Evolutionary conservation across 2,113 vertebrate genomes (phyloP).

Genomic region (Platysternon megacephalum): DNA sequence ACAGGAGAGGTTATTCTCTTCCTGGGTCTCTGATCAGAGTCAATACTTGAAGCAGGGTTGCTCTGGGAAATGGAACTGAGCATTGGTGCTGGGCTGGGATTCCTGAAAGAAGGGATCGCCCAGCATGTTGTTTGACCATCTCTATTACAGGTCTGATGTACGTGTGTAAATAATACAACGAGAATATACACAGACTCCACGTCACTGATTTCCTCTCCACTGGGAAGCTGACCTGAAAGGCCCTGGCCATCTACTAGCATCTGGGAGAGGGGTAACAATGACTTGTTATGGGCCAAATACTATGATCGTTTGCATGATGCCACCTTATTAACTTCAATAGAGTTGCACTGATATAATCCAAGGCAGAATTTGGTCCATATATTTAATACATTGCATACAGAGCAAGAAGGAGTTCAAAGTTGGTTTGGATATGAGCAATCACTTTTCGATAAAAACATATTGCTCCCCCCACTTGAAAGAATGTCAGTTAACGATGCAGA

Average conservation of each 20-base stretch:
- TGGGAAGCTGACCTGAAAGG: conserved; percentile 23
- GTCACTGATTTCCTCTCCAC: background rate
- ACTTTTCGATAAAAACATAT: background rate
- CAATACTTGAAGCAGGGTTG: background rate
- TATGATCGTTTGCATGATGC: conserved; percentile 12
- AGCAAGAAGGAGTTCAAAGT: conserved; percentile 17
- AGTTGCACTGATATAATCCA: conserved; percentile 49
- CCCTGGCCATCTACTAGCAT: background rate
- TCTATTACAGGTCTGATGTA: background rate
- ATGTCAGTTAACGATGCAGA: background rate
- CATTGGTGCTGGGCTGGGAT: background rate
- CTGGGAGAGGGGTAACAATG: conserved; percentile 42
- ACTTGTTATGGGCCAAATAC: conserved; percentile 32
- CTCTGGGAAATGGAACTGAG: background rate
- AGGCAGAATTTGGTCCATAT: conserved; percentile 40
- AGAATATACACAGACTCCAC: background rate
- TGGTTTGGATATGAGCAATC: background rate
- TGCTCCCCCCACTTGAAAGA: background rate
- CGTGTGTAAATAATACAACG: background rate
- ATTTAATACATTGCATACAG: background rate
- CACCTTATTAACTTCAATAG: conserved; percentile 60
- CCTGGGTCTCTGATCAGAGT: background rate
- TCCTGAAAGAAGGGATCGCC: background rate
- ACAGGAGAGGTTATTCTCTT: background rate
- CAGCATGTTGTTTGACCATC: accelerated